These are phyloP conservation scores for Troilus luridus DNA, from an alignment of 2,888 invertebrate species.

Conservation along the genomic window DNA sequence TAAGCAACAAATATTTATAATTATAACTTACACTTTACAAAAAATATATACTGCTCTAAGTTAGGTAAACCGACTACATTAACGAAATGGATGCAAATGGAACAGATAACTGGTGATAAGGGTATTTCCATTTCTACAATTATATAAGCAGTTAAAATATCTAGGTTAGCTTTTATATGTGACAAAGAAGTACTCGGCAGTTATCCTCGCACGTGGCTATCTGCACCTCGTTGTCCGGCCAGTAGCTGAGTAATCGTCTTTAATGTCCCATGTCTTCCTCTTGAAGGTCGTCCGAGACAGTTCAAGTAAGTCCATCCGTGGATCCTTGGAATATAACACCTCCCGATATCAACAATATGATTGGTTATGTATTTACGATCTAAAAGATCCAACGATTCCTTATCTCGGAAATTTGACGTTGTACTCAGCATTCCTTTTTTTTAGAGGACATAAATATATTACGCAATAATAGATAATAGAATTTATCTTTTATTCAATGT, in stretches of 20 bases:
- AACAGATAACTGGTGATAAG: not conserved
- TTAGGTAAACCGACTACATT: not conserved
- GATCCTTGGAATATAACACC: not conserved
- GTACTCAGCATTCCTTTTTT: no score
- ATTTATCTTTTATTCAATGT: no score
- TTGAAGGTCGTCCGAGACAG: not conserved
- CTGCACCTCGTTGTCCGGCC: not conserved
- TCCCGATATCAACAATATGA: not conserved
- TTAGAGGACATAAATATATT: no score
- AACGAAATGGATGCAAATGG: not conserved
- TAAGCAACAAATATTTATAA: no score
- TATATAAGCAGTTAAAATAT: constrained; percentile 14
- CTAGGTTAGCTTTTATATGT: not conserved
- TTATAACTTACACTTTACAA: no score
- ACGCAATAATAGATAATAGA: no score
- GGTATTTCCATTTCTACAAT: not conserved
- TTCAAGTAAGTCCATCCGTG: not conserved
- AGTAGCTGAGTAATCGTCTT: not conserved
- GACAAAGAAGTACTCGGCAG: not conserved
- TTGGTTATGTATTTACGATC: no score
- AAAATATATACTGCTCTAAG: not conserved
- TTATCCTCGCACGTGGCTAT: not conserved
- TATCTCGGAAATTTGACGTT: no score
- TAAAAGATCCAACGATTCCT: no score
- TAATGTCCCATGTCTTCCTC: not conserved